A percentile compares a stretch with the other conserved stretches of the same genome.
phyloP scores from a whole-genome alignment of 2,888 invertebrate species.

The Harmothoe impar region DNA sequence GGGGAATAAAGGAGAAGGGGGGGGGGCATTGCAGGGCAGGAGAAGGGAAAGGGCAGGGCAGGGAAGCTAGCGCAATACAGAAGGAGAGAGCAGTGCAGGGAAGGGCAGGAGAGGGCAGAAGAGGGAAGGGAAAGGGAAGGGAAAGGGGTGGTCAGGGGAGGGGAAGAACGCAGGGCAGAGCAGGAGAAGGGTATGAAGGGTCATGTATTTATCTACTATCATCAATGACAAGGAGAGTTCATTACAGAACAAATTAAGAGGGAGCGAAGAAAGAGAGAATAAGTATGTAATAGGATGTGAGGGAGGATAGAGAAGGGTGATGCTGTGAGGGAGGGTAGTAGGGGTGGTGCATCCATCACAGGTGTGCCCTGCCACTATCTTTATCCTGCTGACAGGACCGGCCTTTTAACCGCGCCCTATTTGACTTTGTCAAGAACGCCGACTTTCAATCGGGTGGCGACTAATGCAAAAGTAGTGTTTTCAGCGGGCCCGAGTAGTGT shows the following conservation, averaged over 20 bases:
- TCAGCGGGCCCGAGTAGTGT: conserved; percentile 41
- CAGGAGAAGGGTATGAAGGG: too few relatives aligned
- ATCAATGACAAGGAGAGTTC: too few relatives aligned
- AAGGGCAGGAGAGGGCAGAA: not conserved
- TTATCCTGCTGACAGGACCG: conserved; percentile 17
- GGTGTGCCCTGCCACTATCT: conserved; percentile 16
- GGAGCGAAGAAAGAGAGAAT: not conserved
- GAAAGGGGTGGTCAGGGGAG: not conserved
- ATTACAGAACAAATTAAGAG: too few relatives aligned
- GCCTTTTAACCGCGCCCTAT: conserved; percentile 60
- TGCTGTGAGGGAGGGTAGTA: not conserved
- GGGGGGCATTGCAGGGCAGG: not conserved
- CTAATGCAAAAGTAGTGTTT: conserved; percentile 60
- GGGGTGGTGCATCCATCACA: conserved; percentile 30
- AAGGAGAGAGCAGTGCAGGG: not conserved
- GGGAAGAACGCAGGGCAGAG: too few relatives aligned
- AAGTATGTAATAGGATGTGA: not conserved
- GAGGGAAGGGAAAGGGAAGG: not conserved
- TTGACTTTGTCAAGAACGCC: conserved; percentile 57
- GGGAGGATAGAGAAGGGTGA: not conserved
- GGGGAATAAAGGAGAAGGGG: not conserved
- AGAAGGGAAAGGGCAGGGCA: not conserved
- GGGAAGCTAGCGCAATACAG: not conserved
- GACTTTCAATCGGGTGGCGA: conserved; percentile 49
- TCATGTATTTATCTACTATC: too few relatives aligned